Percentiles rank a stretch among this genome's conserved stretches.
Conservation (phyloP, 2,888 invertebrate species). For the Nipponacmea schrenckii region DNA sequence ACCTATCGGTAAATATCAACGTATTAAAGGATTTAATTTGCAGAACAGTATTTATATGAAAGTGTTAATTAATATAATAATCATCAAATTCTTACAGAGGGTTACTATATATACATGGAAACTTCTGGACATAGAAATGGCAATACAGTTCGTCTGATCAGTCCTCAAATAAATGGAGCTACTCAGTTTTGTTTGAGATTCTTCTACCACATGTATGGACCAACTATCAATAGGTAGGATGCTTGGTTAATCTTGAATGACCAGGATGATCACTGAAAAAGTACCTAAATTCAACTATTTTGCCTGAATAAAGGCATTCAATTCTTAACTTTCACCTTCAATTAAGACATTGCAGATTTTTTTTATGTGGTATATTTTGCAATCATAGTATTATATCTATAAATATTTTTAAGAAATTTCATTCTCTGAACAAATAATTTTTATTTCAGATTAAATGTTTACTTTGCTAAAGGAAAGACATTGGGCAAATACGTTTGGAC, state of each 20-base stretch:
- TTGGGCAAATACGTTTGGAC: slow-evolving; percentile 46
- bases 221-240: slow-evolving; percentile 38
- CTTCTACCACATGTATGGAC: slow-evolving; percentile 56
- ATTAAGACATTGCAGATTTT: too few species aligned
- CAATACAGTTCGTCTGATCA: slow-evolving; percentile 72
- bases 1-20: too few species aligned
- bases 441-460: slow-evolving; percentile 42
- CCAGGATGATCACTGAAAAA: too few species aligned
- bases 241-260: neutral
- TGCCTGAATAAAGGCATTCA: too few species aligned
- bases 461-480: slow-evolving; percentile 31
- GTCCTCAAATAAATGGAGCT: slow-evolving; percentile 55
- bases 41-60: too few species aligned
- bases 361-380: too few species aligned
- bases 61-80: too few species aligned
- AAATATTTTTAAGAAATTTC: too few species aligned
- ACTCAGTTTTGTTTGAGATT: slow-evolving; percentile 46
- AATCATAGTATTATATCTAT: too few species aligned
- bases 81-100: slow-evolving; percentile 26
- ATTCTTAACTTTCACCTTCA: too few species aligned
- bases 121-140: slow-evolving; percentile 71
- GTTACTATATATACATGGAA: slow-evolving; percentile 61
- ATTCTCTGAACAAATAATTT: neutral
- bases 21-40: too few species aligned
- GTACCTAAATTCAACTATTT: too few species aligned